A percentile compares a stretch with the other conserved stretches of the same genome.
Evolutionary conservation across 1,140 invertebrate species (phyloP).

Genomic region (Diuraphis noxia): DNA sequence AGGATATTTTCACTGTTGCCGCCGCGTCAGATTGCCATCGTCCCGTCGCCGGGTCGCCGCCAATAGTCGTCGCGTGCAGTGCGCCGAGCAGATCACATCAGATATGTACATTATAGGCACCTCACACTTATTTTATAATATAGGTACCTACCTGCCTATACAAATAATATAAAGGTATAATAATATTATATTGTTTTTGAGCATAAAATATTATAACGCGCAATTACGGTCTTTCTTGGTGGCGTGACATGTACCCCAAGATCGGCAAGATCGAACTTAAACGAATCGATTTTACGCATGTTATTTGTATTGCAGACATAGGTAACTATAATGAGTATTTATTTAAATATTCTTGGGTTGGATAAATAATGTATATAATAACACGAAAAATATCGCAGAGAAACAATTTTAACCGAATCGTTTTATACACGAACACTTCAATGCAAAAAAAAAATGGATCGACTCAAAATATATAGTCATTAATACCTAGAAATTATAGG

Average conservation of each 20-base stretch:
- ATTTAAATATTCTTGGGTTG: no score
- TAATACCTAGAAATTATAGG: no score
- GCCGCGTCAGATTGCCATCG: constrained; percentile 26
- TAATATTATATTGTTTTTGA: neutral
- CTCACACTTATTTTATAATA: neutral
- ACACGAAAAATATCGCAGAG: no score
- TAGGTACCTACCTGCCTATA: neutral
- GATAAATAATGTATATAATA: no score
- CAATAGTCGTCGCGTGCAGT: neutral
- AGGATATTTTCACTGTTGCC: neutral
- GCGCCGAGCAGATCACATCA: neutral
- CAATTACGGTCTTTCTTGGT: neutral
- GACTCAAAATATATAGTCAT: no score
- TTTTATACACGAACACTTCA: no score
- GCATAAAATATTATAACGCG: neutral
- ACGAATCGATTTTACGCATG: neutral
- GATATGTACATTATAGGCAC: neutral
- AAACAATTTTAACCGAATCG: no score
- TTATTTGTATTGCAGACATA: neutral
- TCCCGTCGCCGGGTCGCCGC: neutral
- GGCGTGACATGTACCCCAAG: no score
- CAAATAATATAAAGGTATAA: neutral
- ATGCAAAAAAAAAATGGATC: no score
- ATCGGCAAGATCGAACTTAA: neutral
- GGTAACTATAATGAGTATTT: no score